Base-by-base conservation (phyloP, 1,140 invertebrate genomes). In the Zaprionus inermis region DNA sequence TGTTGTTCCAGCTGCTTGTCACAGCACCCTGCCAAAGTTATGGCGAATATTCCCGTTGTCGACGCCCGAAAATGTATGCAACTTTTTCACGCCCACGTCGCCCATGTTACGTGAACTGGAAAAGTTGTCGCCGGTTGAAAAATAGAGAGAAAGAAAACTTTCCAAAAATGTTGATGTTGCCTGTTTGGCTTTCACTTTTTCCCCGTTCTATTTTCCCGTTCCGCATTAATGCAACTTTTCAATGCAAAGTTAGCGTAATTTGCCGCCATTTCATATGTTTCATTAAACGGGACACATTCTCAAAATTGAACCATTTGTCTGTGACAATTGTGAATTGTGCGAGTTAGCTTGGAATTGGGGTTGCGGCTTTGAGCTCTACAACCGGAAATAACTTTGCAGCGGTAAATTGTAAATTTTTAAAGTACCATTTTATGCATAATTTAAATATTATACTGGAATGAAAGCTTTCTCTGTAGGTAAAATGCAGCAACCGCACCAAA, bases 351-450 rank as follows among this genome's bases (percentile, higher is more conserved):
- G 3, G 38, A n/a, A 44, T 16, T 44, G 14, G 38, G 38, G n/a
- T 2, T 6, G n/a, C 7, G 14, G 5, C 14, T 20, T 11, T 5
- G 44, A 12, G 44, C 16, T 18, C 16, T 36, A 52, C 12, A 36
- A 36, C 7, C 30, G 14, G 3, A 57, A 34, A 46, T 20, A 57
- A 14, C 38, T 41, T 57, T 49, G n/a, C 2, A 57, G 57, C 51
- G 41, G 30, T 14, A 68, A 54, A 59, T 72, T 28, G 51, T 30
- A 44, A 44, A 55, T 56, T 59, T 81, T 80, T 78, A 83, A 88
- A 88, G 70, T 88, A 67, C 79, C 79, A 79, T 67, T 89, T 79
- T 83, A 89, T 86, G 84, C 67, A 88, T 83, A 56, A 79, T 72
- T 84, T 74, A 88, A 88, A 88, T 89, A 83, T 78, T 64, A 70